Evolutionary conservation across 92 coral and sea anemone species (phyloP).

Genomic region (Umimayanthus chanpuru): DNA sequence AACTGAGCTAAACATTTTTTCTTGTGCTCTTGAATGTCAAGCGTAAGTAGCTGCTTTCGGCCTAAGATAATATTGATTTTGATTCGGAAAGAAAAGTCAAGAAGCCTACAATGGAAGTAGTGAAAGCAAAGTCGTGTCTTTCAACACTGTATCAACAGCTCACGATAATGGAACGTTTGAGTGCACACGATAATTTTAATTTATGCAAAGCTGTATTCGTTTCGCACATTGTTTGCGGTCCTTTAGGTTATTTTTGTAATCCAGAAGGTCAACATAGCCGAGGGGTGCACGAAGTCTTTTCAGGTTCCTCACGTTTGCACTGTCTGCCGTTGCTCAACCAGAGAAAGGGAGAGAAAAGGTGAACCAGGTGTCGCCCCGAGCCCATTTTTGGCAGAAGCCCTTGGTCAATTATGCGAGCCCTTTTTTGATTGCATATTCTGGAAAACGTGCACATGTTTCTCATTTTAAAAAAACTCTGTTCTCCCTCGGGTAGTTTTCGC

Average conservation of each 20-base stretch:
- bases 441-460: no score
- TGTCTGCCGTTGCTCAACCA: neutral
- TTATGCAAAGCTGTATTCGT: neutral
- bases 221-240: slow-evolving; percentile 9
- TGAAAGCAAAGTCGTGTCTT: neutral
- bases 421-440: no score
- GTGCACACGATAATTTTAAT: neutral
- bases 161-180: neutral
- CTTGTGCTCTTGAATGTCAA: no score
- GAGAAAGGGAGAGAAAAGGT: neutral
- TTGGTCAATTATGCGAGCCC: no score
- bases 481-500: no score
- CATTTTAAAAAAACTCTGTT: no score
- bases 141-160: neutral
- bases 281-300: neutral
- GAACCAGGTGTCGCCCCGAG: neutral
- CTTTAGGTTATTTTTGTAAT: neutral
- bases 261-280: slow-evolving; percentile 14
- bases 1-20: no score
- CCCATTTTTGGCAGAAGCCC: neutral
- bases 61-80: neutral
- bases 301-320: neutral
- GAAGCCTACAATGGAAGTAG: neutral
- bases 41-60: neutral
- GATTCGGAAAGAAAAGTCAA: neutral